Evolutionary conservation across 1,140 invertebrate genomes (phyloP), one percentile per base, ranked within the genome.

Genomic region (Megalopta genalis): DNA sequence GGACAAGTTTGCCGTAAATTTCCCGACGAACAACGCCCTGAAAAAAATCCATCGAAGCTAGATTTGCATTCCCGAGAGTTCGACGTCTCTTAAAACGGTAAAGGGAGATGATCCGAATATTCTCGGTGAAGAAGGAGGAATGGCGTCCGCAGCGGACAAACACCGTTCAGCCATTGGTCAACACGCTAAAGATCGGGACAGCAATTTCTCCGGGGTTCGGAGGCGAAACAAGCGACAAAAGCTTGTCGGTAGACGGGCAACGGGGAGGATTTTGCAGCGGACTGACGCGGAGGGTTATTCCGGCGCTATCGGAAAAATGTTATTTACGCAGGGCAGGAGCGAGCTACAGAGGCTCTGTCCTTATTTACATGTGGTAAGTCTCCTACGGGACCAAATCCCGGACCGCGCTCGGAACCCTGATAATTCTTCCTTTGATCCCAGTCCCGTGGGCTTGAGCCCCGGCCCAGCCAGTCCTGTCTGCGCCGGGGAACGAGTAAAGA

Each of bases 351-450:
- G 82, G 85, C 88, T 92, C 88, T 90, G 90, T 92, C 91, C 91
- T 92, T 93, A 93, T 93, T 93, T 93, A 93, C 92, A 93, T 93
- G 92, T 92, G 91, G 92, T 93, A 92, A 93, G 92, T 93, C 92
- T 93, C 92, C 92, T 92, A 86, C 91, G 92, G 90, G 92, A 93
- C 90, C 88, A 92, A 93, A 93, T 93, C 92, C 92, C 91, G 92
- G 91, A 90, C 90, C 86, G 83, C 88, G 90, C 88, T 89, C 74
- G 89, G 87, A 91, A 91, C 91, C 90, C 91, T 92, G 92, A 93
- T 93, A 93, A 93, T 93, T 93, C 92, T 93, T 93, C 90, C 92
- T 92, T 93, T 93, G 92, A 93, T 93, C 92, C 92, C 88, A 83
- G 88, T 92, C 91, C 90, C 88, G 88, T 91, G 90, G 88, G 88